Evolutionary conservation across 2,113 vertebrate genomes (phyloP), one percentile per base, ranked within the genome.

Genomic region (Circaetus gallicus): DNA sequence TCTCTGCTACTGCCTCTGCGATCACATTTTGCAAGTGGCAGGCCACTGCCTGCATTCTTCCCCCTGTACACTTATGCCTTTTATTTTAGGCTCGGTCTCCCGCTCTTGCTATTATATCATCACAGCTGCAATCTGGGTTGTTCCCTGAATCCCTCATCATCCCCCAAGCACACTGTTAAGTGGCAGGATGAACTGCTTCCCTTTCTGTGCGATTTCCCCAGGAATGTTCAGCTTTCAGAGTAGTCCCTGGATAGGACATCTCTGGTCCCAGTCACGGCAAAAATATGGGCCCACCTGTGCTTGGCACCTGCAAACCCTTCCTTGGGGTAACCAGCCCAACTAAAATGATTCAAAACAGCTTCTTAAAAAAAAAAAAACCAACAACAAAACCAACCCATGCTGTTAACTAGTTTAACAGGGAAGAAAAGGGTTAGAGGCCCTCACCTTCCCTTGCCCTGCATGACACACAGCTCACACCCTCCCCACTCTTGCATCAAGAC

Each of bases 61-160:
- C 43, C 45, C 1, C 1, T 3, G 25, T 42, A 36, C 15, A 9
- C 16, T 58, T 58, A 28, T 0, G 1, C 12, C 62, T 76, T 50
- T 56, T 15, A 38, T 49, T 87, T 89, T 14, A 87, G 61, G n/a
- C 36, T 61, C 7, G 0, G 22, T 45, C n/a, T 59, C 34, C 52
- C 21, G 47, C 29, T 82, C 77, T 84, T 71, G n/a, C 56, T 58
- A 20, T 70, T 81, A 4, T 5, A 59, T 24, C 40, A 56, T 34
- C 61, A 74, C 4, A 95, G 28, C 19, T 67, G 56, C 56, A 56
- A 8, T 61, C 43, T 47, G 31, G 49, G 36, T 40, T 65, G 45
- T 50, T 7, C 18, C 42, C 42, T 1, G 0, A 78, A 59, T 43
- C 63, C 55, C 14, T 72, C 63, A 58, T 15, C 2, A 2, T 28